Evolutionary conservation across 1,140 invertebrate species (phyloP), one percentile per base, ranked within the genome.

Genomic region (Marisa cornuarietis): DNA sequence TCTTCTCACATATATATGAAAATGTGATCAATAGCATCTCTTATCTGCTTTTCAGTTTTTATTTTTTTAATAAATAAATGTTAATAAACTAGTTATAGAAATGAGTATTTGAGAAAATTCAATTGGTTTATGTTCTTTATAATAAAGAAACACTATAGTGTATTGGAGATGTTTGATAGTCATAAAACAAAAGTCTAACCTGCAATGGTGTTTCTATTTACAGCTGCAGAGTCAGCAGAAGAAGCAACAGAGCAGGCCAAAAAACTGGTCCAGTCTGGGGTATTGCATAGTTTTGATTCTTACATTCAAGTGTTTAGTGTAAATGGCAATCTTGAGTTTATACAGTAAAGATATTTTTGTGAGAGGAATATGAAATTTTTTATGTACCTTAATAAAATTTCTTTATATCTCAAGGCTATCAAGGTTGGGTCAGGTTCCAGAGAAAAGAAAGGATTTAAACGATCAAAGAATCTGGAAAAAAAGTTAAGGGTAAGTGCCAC

Each of bases 171-270:
- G 54, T 58, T 58, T 11, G 9, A 18, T 58, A 8, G 11, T 58
- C 54, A 11, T 18, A 58, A 58, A 58, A 11, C 2, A 18, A 18
- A 58, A 14, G 16, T 18, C 16, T 8, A 14, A 11, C 16, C 16
- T 14, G 54, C 11, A 58, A 58, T 58, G 11, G 11, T 58, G 8
- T 58, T 58, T 58, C 54, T 14, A 58, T 76, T 81, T 84, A 54
- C 80, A 86, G 87, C 88, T 54, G 79, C 83, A 26, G 87, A 87
- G 71, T 96, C 96, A 0, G 94, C 96, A 79, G 87, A 85, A 78
- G 96, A 98, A 93, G 97, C 97, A 13, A 94, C 96, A 77, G 97
- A 98, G 92, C 95, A 98, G 65, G 97, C 97, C 0, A 96, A 97
- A 80, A 99, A 98, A 89, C 91, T 99, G 20, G 94, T 99, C 0